A percentile compares a stretch with the other conserved stretches of the same genome.
phyloP scores from a whole-genome alignment of 2,888 invertebrate species.

The Zhengitettix transpicula region DNA sequence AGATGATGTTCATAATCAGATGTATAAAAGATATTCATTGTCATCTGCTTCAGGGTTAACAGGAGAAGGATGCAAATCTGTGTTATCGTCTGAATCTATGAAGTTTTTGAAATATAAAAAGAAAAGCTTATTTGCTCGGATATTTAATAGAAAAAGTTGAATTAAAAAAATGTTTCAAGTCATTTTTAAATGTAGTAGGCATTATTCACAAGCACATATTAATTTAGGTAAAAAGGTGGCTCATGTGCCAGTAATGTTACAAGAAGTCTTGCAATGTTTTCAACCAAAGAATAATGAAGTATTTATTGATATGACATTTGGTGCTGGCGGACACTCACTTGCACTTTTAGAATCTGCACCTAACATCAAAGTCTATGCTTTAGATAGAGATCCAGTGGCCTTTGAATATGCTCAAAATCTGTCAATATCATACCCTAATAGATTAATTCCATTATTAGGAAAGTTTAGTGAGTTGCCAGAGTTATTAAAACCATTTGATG shows the following conservation, averaged over 20 bases:
- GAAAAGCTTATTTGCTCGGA: conserved; percentile 34
- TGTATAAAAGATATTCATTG: conserved; percentile 39
- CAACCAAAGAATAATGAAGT: conserved; percentile 42
- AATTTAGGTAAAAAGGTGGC: conserved; percentile 14
- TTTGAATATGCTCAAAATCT: conserved; percentile 48
- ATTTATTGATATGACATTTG: conserved; percentile 91
- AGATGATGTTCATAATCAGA: conserved; percentile 49
- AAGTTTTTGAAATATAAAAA: conserved; percentile 43
- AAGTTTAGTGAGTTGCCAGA: conserved; percentile 72
- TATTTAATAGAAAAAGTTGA: conserved; percentile 20
- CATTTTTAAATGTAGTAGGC: neutral
- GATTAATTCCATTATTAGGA: conserved; percentile 66
- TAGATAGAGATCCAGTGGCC: conserved; percentile 80
- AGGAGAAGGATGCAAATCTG: conserved; percentile 52
- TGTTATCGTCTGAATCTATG: conserved; percentile 54
- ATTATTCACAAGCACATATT: neutral
- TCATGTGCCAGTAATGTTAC: conserved; percentile 63
- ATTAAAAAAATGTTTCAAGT: no score
- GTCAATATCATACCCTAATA: conserved; percentile 45
- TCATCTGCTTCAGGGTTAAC: conserved; percentile 59
- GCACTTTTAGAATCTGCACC: conserved; percentile 49
- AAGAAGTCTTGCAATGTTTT: conserved; percentile 51
- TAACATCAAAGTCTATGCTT: conserved; percentile 50
- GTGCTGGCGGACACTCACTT: conserved; percentile 78
- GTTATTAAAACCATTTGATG: conserved; percentile 38